Evolutionary conservation across 1,140 invertebrate genomes (phyloP), one percentile per base, ranked within the genome.

Genomic region (Trichoplusia ni): DNA sequence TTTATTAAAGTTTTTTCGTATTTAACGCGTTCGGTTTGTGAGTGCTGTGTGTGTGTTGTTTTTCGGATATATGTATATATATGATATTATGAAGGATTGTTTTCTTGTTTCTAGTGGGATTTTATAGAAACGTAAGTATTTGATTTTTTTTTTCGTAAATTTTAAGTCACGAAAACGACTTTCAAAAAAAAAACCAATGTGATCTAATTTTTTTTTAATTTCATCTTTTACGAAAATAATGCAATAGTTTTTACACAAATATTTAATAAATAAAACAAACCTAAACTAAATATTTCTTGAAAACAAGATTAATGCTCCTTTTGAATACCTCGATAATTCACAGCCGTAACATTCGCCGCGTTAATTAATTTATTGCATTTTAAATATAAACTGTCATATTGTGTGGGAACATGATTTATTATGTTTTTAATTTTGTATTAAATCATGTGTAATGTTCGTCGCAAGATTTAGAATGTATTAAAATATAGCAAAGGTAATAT

Each of bases 81-180:
- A n/a, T 64, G 21, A 21, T 8, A 23, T 21, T 46, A 64, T 69
- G 67, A 63, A 63, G 62, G 62, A 65, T 69, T 59, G 19, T 46
- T 38, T 35, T 61, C 49, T 54, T 40, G 59, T 58, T 16, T 49
- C n/a, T 27, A 61, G 40, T 40, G 21, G 54, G 51, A 65, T 61
- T 47, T 56, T 59, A n/a, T 59, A 13, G 31, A 38, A 61, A 56
- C 16, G 63, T 54, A 62, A 51, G 67, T 53, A 21, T 25, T 37
- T 31, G 46, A 62, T 25, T 37, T 47, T 46, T 35, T 5, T 13
- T 27, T 27, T 7, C 8, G 1, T 7, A 3, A 5, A 14, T 25
- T 6, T 0, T 6, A 7, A 14, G 1, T 11, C 14, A 16, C 6
- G 16, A 2, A 7, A 9, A 8, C 1, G 4, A 40, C 37, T 2